phyloP scores from a whole-genome alignment of 2,113 vertebrate species.

The Falcunculus frontatus region DNA sequence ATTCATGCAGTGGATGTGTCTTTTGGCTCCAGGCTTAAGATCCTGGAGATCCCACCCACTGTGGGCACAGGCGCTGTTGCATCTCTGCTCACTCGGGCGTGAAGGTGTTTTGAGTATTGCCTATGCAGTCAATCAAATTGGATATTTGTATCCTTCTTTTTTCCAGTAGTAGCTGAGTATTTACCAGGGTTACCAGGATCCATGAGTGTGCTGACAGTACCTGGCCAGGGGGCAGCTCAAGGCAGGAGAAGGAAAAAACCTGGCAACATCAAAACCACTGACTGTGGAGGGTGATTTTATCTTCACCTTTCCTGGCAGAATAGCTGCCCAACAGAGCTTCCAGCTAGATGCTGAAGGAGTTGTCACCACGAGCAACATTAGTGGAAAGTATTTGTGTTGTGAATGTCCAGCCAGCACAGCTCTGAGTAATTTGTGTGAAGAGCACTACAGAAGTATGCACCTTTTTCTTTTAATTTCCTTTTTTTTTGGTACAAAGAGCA shows the following conservation, averaged over 20 bases:
- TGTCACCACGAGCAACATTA: neutral
- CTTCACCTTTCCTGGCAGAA: neutral
- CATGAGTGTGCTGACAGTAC: neutral
- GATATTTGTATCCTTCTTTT: neutral
- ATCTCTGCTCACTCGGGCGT: neutral
- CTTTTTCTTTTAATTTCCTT: neutral
- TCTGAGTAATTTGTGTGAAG: neutral
- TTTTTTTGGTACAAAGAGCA: neutral
- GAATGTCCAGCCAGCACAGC: neutral
- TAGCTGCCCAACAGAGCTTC: neutral
- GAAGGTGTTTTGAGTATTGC: neutral
- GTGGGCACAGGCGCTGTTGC: neutral
- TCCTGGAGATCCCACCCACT: neutral
- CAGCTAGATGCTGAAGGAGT: neutral
- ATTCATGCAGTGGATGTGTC: neutral
- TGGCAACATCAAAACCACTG: neutral
- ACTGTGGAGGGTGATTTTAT: neutral
- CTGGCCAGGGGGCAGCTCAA: neutral
- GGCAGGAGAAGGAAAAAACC: neutral
- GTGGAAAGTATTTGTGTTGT: neutral
- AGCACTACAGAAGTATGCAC: neutral
- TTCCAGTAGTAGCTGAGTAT: neutral
- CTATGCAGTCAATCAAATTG: neutral
- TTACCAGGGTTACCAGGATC: neutral
- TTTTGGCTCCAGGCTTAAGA: neutral